Evolutionary conservation across 2,113 vertebrate genomes (phyloP).

Genomic region (Columba livia): DNA sequence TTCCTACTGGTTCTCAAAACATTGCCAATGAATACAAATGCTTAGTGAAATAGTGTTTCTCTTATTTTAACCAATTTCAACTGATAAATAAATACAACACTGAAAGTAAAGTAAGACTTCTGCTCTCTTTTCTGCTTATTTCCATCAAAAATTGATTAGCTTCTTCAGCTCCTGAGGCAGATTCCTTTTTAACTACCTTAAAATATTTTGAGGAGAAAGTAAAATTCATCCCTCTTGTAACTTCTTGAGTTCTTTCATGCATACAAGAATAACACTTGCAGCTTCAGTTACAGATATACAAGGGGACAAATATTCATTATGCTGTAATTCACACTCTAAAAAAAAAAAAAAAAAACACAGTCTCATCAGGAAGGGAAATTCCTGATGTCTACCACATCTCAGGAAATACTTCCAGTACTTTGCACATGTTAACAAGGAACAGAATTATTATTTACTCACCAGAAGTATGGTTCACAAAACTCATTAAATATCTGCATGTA

Average conservation of each 20-base stretch:
- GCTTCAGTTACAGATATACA: background rate
- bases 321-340: background rate
- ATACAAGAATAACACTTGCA: background rate
- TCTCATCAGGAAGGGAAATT: background rate
- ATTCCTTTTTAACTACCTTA: background rate
- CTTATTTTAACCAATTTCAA: background rate
- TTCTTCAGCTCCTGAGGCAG: background rate
- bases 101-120: background rate
- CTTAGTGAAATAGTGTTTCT: background rate
- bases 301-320: background rate
- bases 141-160: background rate
- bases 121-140: background rate
- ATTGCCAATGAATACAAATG: background rate
- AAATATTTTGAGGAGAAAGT: background rate
- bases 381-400: background rate
- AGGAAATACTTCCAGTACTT: background rate
- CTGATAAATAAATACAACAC: background rate
- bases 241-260: background rate
- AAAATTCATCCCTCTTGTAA: background rate
- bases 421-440: accelerated
- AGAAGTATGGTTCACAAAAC: background rate
- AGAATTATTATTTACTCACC: background rate
- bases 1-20: background rate
- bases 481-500: background rate
- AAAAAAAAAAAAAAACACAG: background rate